These are phyloP conservation scores for Barnardius zonarius DNA, from an alignment of 2,113 vertebrate genomes.

Conservation along the genomic window DNA sequence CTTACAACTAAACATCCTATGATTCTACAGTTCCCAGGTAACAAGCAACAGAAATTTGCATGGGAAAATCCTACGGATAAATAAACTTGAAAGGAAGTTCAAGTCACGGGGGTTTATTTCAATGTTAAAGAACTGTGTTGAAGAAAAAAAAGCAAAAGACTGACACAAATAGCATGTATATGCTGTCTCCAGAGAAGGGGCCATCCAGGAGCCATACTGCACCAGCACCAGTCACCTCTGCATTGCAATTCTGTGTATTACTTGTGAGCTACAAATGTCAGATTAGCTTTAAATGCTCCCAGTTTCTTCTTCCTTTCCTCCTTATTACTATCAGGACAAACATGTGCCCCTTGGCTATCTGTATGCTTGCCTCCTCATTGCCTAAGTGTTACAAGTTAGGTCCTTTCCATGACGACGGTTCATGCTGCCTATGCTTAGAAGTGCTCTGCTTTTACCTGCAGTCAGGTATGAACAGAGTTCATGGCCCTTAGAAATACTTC, in stretches of 20 bases:
- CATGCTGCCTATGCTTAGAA: not conserved
- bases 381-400: not conserved
- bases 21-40: not conserved
- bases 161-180: not conserved
- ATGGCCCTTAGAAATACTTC: not conserved
- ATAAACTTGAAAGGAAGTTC: not conserved
- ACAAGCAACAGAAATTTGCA: not conserved
- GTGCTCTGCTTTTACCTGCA: not conserved
- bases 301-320: not conserved
- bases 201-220: not conserved
- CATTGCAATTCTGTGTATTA: not conserved
- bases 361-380: not conserved
- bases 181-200: not conserved
- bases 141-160: not conserved
- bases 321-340: not conserved
- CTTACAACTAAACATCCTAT: not conserved
- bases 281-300: not conserved
- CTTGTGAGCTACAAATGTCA: not conserved
- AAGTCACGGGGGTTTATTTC: not conserved
- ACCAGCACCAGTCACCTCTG: not conserved
- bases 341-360: fast-evolving
- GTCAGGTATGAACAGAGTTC: not conserved
- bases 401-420: not conserved
- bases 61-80: not conserved
- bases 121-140: not conserved